Conservation (phyloP, 92 coral and sea anemone genomes). For the Palythoa heliodiscus region DNA sequence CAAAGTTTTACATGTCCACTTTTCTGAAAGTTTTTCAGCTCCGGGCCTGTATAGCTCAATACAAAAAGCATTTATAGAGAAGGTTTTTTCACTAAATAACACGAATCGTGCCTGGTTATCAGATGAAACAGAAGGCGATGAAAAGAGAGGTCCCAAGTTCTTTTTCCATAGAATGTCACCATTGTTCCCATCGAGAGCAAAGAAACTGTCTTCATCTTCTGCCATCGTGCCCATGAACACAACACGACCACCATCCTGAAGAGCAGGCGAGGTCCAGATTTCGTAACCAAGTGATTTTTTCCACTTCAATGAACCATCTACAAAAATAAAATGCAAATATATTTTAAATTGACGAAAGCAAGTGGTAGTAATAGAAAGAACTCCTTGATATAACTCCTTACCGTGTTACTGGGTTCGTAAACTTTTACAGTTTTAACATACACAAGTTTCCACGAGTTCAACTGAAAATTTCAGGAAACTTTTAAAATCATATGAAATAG, state of each 20-base stretch:
- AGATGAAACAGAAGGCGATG: constrained; percentile 78
- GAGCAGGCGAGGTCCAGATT: constrained; percentile 96
- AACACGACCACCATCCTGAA: constrained; percentile 78
- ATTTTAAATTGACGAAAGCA: too few relatives aligned
- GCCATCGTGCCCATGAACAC: constrained; percentile 88
- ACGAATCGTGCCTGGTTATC: constrained; percentile 54
- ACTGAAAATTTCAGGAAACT: too few relatives aligned
- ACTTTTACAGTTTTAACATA: too few relatives aligned
- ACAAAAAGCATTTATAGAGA: too few relatives aligned
- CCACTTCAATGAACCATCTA: constrained; percentile 86
- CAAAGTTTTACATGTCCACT: too few relatives aligned
- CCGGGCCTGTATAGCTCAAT: too few relatives aligned
- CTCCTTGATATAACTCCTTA: too few relatives aligned
- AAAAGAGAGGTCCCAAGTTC: constrained; percentile 71
- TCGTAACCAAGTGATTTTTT: constrained; percentile 63
- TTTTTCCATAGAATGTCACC: constrained; percentile 82
- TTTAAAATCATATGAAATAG: too few relatives aligned
- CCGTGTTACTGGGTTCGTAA: too few relatives aligned
- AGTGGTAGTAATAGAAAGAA: neutral
- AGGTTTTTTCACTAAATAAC: too few relatives aligned
- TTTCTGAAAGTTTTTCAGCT: too few relatives aligned
- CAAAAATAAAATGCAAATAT: neutral
- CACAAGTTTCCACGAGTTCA: too few relatives aligned
- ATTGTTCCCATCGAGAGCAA: constrained; percentile 77
- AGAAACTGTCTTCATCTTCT: constrained; percentile 70